phyloP scores from a whole-genome alignment of 2,113 vertebrate genomes.

The Stercorarius parasiticus region DNA sequence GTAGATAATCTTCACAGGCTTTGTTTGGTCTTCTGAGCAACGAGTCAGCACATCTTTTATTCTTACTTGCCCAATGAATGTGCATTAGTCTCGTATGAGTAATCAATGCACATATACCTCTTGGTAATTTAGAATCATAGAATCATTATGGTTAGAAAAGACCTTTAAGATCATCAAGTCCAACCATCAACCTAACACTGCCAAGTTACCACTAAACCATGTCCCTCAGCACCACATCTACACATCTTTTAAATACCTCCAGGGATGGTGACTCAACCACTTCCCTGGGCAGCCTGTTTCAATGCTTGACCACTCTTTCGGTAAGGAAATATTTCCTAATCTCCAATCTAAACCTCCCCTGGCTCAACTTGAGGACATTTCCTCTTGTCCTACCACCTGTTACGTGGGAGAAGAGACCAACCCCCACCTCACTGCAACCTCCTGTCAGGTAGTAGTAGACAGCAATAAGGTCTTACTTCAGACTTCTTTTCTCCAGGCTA shows the following conservation, averaged over 20 bases:
- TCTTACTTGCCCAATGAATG: neutral
- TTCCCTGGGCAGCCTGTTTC: neutral
- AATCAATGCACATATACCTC: neutral
- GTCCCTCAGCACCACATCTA: too few species aligned
- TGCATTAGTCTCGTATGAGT: neutral
- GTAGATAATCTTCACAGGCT: neutral
- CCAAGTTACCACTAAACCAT: neutral
- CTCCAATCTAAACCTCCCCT: neutral
- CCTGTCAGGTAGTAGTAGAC: neutral
- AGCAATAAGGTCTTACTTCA: neutral
- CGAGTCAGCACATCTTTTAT: too few species aligned
- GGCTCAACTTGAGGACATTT: neutral
- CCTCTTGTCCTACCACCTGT: neutral
- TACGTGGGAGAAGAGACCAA: neutral
- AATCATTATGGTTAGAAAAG: neutral
- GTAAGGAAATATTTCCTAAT: neutral
- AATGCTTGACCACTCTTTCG: neutral
- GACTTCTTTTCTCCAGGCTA: neutral
- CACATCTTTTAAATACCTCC: neutral
- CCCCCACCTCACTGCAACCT: neutral
- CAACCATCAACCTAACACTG: neutral
- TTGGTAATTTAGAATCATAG: neutral
- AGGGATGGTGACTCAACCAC: neutral
- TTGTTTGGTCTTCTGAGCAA: neutral
- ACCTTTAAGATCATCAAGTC: neutral